Evolutionary conservation across 2,797 vertebrate species (phyloP), one percentile per base, ranked within the genome.

Genomic region (Spinibarbus caldwelli): DNA sequence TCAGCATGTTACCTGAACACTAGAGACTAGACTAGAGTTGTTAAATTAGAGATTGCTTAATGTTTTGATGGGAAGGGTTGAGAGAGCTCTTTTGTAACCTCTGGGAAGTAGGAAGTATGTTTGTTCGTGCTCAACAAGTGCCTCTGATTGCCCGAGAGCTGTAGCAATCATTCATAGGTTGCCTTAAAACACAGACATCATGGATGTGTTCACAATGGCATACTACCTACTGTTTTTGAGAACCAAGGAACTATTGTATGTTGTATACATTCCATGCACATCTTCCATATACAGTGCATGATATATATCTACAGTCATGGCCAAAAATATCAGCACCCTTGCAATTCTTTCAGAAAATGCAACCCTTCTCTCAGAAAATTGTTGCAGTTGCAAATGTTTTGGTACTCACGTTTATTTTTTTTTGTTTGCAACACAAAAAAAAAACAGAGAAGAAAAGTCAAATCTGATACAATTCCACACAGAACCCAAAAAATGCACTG

Each of bases 1-100:
- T 80, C 86, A 84, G 78, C 83, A 14, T 70, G 73, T 38, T 72
- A 80, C 52, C 59, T 29, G 66, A 70, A 45, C n/a, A 38, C 84
- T 31, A 6, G 78, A 7, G 43, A 38, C 43, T 59, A 31, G 62
- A 31, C 62, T 31, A 31, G 62, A 43, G 57, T 43, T 83, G 45
- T 54, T 81, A 80, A 85, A 70, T 41, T 47, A 43, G 66, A 70
- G 59, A 75, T 78, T 84, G 59, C 45, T 68, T 41, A 31, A 52
- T 67, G 31, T 75, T 73, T 81, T 81, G 72, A 78, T 34, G 64
- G 78, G 57, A 59, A 52, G 29, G 45, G 59, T 19, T 57, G 72
- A 77, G 41, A 57, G 70, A 59, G 83, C 62, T 77, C 80, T 84
- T 82, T 71, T 72, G 72, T 34, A 68, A 73, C 67, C 26, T 78